Percentiles rank a stretch among this genome's conserved stretches.
phyloP scores from a whole-genome alignment of 2,113 vertebrate genomes.

The Panurus biarmicus region DNA sequence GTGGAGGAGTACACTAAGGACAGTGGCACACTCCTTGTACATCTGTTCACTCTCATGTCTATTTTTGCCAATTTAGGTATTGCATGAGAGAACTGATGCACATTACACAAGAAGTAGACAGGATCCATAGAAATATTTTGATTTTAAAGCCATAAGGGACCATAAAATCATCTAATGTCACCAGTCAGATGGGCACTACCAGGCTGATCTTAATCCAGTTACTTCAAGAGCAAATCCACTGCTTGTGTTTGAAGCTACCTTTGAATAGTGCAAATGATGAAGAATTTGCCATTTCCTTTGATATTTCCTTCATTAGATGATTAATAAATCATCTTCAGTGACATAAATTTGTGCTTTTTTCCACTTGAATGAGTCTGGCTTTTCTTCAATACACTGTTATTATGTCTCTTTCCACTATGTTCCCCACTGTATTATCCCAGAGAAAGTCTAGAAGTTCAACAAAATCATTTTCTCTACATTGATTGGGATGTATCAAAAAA shows the following conservation, averaged over 20 bases:
- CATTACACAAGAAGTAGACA: background rate
- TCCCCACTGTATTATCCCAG: background rate
- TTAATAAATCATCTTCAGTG: background rate
- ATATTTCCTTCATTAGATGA: background rate
- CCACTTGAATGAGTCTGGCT: background rate
- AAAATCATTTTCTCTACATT: background rate
- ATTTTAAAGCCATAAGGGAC: background rate
- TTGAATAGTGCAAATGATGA: background rate
- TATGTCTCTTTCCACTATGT: background rate
- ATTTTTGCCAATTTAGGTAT: background rate
- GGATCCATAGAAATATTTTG: background rate
- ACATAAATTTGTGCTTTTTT: background rate
- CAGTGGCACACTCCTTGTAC: background rate
- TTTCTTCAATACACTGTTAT: background rate
- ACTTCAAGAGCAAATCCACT: background rate
- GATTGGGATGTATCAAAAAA: background rate
- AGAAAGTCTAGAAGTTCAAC: background rate
- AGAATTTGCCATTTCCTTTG: background rate
- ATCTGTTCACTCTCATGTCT: background rate
- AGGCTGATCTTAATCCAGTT: background rate
- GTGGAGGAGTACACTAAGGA: background rate
- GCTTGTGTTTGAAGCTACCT: background rate
- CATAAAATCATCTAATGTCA: background rate
- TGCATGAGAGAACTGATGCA: background rate
- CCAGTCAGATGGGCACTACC: fast-evolving